phyloP scores from a whole-genome alignment of 1,140 invertebrate species.

The Manduca sexta region DNA sequence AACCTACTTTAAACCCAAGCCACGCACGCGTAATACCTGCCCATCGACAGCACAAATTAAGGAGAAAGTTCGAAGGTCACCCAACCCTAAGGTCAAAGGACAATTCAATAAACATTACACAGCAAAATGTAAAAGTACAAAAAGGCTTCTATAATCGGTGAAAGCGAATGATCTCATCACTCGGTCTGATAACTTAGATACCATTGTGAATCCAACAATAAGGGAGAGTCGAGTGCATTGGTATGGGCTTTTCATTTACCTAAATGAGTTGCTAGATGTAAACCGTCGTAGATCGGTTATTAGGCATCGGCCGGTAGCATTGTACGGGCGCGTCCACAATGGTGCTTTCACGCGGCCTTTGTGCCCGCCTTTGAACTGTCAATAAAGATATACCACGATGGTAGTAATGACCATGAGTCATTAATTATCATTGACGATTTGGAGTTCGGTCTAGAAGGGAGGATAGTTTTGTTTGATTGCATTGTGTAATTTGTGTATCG shows the following conservation, averaged over 20 bases:
- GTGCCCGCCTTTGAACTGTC: constrained; percentile 32
- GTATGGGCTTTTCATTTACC: constrained; percentile 56
- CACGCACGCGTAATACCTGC: too few species aligned
- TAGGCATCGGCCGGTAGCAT: constrained; percentile 42
- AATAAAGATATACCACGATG: constrained; percentile 30
- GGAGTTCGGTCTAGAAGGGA: constrained; percentile 8
- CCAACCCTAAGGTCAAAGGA: too few species aligned
- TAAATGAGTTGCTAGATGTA: constrained; percentile 52
- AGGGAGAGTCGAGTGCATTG: constrained; percentile 40
- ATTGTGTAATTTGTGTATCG: background rate
- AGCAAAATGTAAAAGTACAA: constrained; percentile 30
- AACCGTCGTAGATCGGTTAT: constrained; percentile 35
- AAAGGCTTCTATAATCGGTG: constrained; percentile 47
- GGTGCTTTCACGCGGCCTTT: constrained; percentile 43
- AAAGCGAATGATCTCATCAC: constrained; percentile 60
- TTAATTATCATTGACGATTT: constrained; percentile 33
- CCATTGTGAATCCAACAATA: constrained; percentile 49
- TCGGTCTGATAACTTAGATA: constrained; percentile 56
- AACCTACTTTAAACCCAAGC: too few species aligned
- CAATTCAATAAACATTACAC: constrained; percentile 18
- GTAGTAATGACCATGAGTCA: constrained; percentile 25
- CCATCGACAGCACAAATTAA: too few species aligned
- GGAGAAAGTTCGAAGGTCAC: constrained; percentile 17
- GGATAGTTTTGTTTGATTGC: constrained; percentile 1
- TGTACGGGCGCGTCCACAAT: constrained; percentile 35